Evolutionary conservation across 2,113 vertebrate species (phyloP).

Genomic region (human): GRCh38 chr4:124414001-124414500

Average conservation of each 20-base stretch:
- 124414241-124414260: neutral
- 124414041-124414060: neutral
- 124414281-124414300: neutral
- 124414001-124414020: neutral
- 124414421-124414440: slow-evolving; percentile 36
- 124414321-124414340: neutral
- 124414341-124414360: slow-evolving; percentile 65
- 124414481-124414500: slow-evolving; percentile 42
- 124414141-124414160: neutral
- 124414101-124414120: neutral
- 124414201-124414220: neutral
- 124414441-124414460: slow-evolving; percentile 6
- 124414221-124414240: neutral
- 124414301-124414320: neutral
- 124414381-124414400: slow-evolving; percentile 59
- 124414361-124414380: slow-evolving; percentile 68
- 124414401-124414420: slow-evolving; percentile 56
- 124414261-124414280: neutral
- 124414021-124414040: neutral
- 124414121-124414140: neutral
- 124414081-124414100: neutral
- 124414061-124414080: neutral
- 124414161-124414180: neutral
- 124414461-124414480: slow-evolving; percentile 63
- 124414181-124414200: neutral